Evolutionary conservation across 2,888 invertebrate genomes (phyloP), one percentile per base, ranked within the genome.

Genomic region (Drosophila quinaria): DNA sequence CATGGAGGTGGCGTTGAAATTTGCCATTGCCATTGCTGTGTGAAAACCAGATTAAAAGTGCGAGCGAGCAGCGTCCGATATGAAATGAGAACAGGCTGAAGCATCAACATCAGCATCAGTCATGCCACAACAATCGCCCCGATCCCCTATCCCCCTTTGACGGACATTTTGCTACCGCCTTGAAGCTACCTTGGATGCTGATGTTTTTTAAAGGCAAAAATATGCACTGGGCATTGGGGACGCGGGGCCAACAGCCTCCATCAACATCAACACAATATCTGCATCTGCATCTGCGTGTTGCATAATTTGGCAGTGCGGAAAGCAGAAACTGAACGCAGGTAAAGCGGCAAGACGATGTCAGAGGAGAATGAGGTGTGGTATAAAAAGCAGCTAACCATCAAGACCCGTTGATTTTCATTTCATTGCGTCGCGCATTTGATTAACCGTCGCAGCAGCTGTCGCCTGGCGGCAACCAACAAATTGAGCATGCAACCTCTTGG

Each of bases 31-130:
- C 31, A 35, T 41, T 56, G 49, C 52, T 54, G 63, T 62, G 67
- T 64, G 52, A 74, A 83, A 83, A 87, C 74, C 66, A 80, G 81
- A 84, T 84, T 84, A 87, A 81, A 87, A 87, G 80, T 87, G 75
- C 85, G 72, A 84, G 78, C 68, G 49, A 62, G 47, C 66, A 49
- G 51, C 37, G 62, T 70, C 74, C 63, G 66, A 61, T 79, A 81
- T 72, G 77, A 87, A 83, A 83, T 84, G 77, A 81, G 87, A 59
- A 70, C 81, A 79, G 54, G 25, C 52, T 42, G 61, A 17, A 42
- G 56, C 47, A 66, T 19, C 22, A 49, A 50, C 66, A 64, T 44
- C 60, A 49, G 54, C 66, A 66, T 44, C 60, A 52, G 42, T 51
- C 70, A 62, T 64, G 60, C 70, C 49, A 50, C 56, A 50, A 37